Evolutionary conservation across 2,888 invertebrate species (phyloP), one percentile per base, ranked within the genome.

Genomic region (Plemyria rubiginata): DNA sequence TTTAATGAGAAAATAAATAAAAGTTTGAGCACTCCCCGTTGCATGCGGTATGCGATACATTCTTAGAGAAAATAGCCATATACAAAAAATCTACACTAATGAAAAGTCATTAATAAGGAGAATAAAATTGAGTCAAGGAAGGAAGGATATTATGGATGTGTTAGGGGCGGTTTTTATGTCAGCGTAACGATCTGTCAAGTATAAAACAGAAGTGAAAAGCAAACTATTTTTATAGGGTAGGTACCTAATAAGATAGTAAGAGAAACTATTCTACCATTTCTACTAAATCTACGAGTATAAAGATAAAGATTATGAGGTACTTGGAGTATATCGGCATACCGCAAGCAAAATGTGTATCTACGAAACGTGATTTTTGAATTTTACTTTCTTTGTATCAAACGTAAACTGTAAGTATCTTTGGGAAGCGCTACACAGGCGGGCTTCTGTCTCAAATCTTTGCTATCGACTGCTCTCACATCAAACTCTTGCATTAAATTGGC

Each of bases 361-460:
- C 29, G 53, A 57, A 41, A 50, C 32, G n/a, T 7, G 28, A 43
- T 54, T 60, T 52, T 54, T 41, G 7, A 46, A 76, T 77, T 84
- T 72, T 86, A 81, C 71, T 90, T 92, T 75, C 95, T 87, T 1
- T 94, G 94, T 55, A 94, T 88, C 51, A 96, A 84, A 68, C 94
- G 90, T 36, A 97, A 80, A 16, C 94, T 93, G 77, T 95, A 96
- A 0, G 96, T 95, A 54, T 96, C 95, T 48, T 95, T 95, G 0
- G 96, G 96, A 9, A 97, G 90, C 0, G 97, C 97, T 1, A 96
- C 95, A 74, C 96, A 96, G 0, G 96, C 96, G 0, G 95, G 94
- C 66, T 93, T 93, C 57, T 94, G 94, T 67, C 92, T 93, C 12
- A 96, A 84, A 45, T 92, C 88, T 3, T 90, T 86, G 0, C 86